These are phyloP conservation scores for Alaudala cheleensis DNA, from an alignment of 2,113 vertebrate species.

Conservation along the genomic window DNA sequence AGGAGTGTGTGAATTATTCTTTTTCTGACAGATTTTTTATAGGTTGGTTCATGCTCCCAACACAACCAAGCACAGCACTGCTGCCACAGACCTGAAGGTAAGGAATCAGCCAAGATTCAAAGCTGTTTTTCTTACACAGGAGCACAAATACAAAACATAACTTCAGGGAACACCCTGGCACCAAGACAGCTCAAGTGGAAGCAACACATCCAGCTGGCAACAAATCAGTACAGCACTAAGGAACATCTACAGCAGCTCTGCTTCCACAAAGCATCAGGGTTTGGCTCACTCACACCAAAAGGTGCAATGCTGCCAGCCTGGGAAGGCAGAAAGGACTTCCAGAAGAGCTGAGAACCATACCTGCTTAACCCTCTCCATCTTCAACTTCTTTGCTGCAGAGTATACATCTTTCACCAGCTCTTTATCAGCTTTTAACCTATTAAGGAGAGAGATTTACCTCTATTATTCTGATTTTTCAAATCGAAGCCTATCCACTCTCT, in stretches of 20 bases:
- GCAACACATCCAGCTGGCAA: not conserved
- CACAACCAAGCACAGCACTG: not conserved
- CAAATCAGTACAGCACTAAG: not conserved
- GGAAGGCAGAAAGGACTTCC: not conserved
- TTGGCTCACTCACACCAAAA: not conserved
- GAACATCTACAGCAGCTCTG: not conserved
- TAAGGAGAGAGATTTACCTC: not conserved
- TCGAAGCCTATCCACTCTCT: not conserved
- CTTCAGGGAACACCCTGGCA: not conserved
- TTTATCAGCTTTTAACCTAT: slow-evolving; percentile 95
- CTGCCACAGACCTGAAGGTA: not conserved
- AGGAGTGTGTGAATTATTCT: not conserved
- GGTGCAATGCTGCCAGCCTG: not conserved
- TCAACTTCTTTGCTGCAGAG: slow-evolving; percentile 94
- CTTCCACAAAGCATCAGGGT: not conserved
- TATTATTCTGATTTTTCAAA: not conserved
- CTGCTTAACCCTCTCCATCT: slow-evolving; percentile 98
- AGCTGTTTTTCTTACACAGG: not conserved
- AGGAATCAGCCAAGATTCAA: not conserved
- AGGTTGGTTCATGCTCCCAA: not conserved
- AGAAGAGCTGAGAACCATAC: slow-evolving; percentile 58
- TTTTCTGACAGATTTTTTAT: not conserved
- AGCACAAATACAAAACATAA: not conserved
- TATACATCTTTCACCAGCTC: slow-evolving; percentile 97
- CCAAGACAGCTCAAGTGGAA: not conserved